Evolutionary conservation across 2,797 vertebrate genomes (phyloP).

Genomic region (Setipinna tenuifilis): DNA sequence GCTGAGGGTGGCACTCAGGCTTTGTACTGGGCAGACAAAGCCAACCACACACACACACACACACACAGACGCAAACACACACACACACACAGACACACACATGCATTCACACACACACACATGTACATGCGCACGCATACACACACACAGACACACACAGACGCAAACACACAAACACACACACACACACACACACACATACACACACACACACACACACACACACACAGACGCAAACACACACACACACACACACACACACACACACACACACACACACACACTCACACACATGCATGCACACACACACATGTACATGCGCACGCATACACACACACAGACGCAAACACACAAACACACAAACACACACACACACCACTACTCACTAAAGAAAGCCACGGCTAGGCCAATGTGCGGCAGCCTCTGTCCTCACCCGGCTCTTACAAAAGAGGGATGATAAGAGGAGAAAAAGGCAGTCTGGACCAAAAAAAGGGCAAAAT

Average conservation of each 20-base stretch:
- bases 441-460: neutral
- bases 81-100: neutral
- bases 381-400: neutral
- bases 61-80: too few species aligned
- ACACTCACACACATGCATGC: too few species aligned
- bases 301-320: too few species aligned
- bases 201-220: neutral
- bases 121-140: constrained; percentile 22
- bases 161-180: neutral
- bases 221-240: neutral
- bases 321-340: too few species aligned
- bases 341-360: too few species aligned
- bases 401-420: neutral
- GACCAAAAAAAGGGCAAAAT: neutral
- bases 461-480: neutral
- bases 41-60: neutral
- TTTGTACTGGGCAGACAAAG: constrained; percentile 24
- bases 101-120: constrained; percentile 35
- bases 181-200: constrained; percentile 5
- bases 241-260: neutral
- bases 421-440: neutral
- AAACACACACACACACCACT: too few species aligned
- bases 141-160: constrained; percentile 50
- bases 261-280: neutral
- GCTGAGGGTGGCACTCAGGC: neutral